Base-by-base conservation (phyloP, 2,797 vertebrate species). In the Gambelia wislizenii region DNA sequence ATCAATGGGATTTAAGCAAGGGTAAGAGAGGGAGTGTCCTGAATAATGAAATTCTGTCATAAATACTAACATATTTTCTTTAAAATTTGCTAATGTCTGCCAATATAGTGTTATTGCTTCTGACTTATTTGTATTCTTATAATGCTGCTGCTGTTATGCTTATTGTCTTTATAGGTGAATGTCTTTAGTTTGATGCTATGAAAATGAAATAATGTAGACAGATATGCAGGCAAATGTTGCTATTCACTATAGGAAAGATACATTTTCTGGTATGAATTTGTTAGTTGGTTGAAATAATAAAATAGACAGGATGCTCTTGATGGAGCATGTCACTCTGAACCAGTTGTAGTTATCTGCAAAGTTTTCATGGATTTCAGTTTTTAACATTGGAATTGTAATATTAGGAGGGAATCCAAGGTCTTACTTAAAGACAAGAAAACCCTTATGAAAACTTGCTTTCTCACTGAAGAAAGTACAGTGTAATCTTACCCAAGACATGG, bases 1-100 rank as follows among this genome's bases (percentile, higher is more conserved):
- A 89, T 74, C 83, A 79, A 8, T 85, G 54, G 67, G 77, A 64
- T 80, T 85, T 89, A 81, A 85, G 25, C 69, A 89, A 85, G 87
- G 81, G 74, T 84, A 78, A 56, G 83, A 36, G n/a, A 70, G 83
- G 64, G 0, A 33, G 36, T 33, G 25, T 42, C 5, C 47, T 64
- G 16, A 9, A 52, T 82, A 89, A 61, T 90, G 61, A 88, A 44
- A 3, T 39, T 79, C 25, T 25, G 18, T 59, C 83, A 82, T 0
- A 54, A 25, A 59, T 81, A 42, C 47, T 70, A 87, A 83, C 52
- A 61, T 47, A n/a, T 82, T 87, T 33, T 83, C 3, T 70, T 49
- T 77, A 18, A 78, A 30, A 52, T 16, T 78, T 1, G 14, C 4
- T 69, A 20, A n/a, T 70, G 14, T 30, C 2, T 2, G 0, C 82